Percentiles rank a stretch among this genome's conserved stretches.
Conservation (phyloP, 2,888 invertebrate genomes). For the Halictus ligatus region DNA sequence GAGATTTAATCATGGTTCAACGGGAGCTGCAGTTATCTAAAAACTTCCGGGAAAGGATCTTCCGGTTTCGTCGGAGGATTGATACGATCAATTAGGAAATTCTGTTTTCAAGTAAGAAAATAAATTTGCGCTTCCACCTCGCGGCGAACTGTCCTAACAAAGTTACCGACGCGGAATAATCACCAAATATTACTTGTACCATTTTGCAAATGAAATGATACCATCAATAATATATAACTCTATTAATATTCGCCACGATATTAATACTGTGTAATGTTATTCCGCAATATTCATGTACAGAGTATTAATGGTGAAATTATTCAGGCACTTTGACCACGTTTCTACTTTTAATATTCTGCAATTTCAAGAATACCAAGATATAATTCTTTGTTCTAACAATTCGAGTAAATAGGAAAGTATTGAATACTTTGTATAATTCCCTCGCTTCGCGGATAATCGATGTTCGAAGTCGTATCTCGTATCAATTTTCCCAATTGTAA, state of each 20-base stretch:
- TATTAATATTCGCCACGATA: background rate
- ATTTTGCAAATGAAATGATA: no score
- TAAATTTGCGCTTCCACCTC: no score
- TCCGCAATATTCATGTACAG: background rate
- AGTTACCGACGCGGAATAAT: no score
- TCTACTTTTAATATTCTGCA: background rate
- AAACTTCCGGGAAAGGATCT: background rate
- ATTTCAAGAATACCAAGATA: background rate
- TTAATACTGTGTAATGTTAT: background rate
- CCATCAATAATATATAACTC: background rate
- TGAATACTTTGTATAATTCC: background rate
- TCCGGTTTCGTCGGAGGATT: background rate
- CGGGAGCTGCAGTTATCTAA: slow-evolving; percentile 42
- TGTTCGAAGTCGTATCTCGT: no score
- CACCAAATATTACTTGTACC: no score
- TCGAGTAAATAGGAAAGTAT: background rate
- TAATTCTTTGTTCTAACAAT: background rate
- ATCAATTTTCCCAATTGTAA: background rate
- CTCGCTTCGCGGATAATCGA: no score
- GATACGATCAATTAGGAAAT: background rate
- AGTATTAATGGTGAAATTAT: background rate
- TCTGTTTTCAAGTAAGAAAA: background rate
- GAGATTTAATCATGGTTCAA: slow-evolving; percentile 78
- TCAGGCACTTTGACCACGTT: background rate
- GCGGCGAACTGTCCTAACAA: no score